A percentile compares a stretch with the other conserved stretches of the same genome.
Conservation (phyloP, 2,797 vertebrate genomes). For the Chrysocyon brachyurus region DNA sequence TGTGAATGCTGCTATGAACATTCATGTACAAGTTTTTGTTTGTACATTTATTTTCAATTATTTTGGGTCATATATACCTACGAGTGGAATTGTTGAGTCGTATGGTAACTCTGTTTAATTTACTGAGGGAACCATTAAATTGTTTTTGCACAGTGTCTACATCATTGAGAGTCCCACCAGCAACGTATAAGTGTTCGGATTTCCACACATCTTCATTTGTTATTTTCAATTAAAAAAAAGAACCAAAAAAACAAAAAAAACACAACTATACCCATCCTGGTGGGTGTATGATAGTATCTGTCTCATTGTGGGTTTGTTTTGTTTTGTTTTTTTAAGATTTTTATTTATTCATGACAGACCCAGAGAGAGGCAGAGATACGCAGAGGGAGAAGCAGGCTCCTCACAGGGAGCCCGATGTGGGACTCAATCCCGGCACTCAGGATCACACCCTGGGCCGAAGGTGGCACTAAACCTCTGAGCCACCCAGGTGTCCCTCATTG, state of each 20-base stretch:
- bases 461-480: no score
- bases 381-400: no score
- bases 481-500: neutral
- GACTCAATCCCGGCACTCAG: no score
- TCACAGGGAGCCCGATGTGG: no score
- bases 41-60: neutral
- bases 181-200: neutral
- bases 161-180: neutral
- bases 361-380: no score
- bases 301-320: neutral
- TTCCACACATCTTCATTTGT: neutral
- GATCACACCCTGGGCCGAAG: no score
- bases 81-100: neutral
- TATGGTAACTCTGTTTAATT: neutral
- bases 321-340: no score
- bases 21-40: conserved; percentile 17
- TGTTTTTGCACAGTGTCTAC: neutral
- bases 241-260: neutral
- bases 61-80: neutral
- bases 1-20: neutral
- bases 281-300: neutral
- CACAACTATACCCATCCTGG: neutral
- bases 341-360: no score
- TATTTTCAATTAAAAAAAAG: neutral
- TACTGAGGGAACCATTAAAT: neutral